Percentiles rank a stretch among this genome's conserved stretches.
Evolutionary conservation across 2,888 invertebrate genomes (phyloP).

Genomic region (Rutpela maculata): DNA sequence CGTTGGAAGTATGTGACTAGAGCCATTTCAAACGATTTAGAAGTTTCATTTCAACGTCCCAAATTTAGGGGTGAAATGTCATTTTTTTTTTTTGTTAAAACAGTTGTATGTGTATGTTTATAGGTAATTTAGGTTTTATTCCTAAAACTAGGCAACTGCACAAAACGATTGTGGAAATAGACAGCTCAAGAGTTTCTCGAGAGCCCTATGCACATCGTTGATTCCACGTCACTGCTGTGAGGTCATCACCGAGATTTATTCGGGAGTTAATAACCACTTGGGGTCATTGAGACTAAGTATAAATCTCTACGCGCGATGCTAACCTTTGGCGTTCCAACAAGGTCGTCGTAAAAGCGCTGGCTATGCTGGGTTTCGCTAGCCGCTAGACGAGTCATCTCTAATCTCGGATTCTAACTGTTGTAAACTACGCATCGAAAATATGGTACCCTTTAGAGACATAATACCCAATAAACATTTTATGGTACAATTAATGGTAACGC

Average conservation of each 20-base stretch:
- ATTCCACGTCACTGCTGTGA: conserved; percentile 47
- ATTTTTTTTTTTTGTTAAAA: no score
- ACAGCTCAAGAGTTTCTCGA: neutral
- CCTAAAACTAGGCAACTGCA: no score
- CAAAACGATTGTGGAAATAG: neutral
- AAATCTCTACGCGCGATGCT: conserved; percentile 34
- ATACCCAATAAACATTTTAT: neutral
- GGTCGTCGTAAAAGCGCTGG: conserved; percentile 30
- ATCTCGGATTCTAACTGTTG: conserved; percentile 7
- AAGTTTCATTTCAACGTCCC: no score
- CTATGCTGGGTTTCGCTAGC: conserved; percentile 4
- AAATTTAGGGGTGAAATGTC: no score
- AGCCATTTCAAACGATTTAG: no score
- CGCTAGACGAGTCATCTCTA: conserved; percentile 32
- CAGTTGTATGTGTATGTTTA: no score
- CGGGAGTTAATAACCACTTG: conserved; percentile 54
- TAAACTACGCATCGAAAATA: conserved; percentile 21
- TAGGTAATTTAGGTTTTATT: no score
- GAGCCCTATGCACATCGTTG: neutral
- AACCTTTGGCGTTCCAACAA: conserved; percentile 39
- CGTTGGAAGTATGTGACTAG: no score
- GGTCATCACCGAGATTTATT: conserved; percentile 60
- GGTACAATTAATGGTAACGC: no score
- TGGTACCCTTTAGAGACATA: neutral
- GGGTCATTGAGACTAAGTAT: conserved; percentile 39